Conservation (phyloP, 2,797 vertebrate genomes). For the Avahi laniger region DNA sequence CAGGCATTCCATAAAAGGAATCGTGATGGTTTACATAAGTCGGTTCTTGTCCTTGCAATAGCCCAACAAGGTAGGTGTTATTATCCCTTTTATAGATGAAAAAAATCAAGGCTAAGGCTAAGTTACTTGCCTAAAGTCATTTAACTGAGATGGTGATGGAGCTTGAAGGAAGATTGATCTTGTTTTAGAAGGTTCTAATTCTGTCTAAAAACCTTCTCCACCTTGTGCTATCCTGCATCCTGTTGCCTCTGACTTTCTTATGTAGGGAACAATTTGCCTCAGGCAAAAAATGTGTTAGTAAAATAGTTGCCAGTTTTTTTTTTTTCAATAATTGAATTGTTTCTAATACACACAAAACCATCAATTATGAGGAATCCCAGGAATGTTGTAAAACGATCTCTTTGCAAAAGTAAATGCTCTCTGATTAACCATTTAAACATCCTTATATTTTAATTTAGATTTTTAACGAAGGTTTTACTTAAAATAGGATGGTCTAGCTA, state of each 20-base stretch:
- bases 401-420: constrained; percentile 50
- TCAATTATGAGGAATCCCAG: constrained; percentile 2
- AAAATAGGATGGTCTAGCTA: not conserved
- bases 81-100: not conserved
- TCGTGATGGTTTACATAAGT: not conserved
- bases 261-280: not conserved
- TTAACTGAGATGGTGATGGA: not conserved
- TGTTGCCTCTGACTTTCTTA: constrained; percentile 17
- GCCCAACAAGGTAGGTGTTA: not conserved
- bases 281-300: constrained; percentile 31
- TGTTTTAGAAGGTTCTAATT: not conserved
- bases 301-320: constrained; percentile 8
- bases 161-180: not conserved
- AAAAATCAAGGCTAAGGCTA: not conserved
- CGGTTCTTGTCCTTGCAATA: not conserved
- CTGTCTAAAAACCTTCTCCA: not conserved
- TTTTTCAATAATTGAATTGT: constrained; percentile 56
- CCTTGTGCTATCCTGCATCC: not conserved
- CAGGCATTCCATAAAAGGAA: not conserved
- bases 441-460: constrained; percentile 50
- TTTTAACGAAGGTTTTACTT: constrained; percentile 42
- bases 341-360: constrained; percentile 24
- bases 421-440: not conserved
- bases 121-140: not conserved
- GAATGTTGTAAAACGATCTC: constrained; percentile 37